Conservation (phyloP, 2,888 invertebrate species). For the Agrochola litura region DNA sequence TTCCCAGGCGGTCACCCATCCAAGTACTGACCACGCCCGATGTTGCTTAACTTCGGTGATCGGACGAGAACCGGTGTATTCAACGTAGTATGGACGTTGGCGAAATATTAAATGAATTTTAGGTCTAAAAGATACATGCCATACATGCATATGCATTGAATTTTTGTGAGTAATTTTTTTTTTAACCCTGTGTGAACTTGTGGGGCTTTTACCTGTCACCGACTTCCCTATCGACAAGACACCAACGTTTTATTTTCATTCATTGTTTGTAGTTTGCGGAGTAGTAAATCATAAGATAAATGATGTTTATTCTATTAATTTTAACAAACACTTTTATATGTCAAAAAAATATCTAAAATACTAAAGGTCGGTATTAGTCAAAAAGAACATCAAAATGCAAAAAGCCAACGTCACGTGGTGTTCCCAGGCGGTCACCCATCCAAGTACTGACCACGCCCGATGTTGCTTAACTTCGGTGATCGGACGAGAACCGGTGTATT, state of each 20-base stretch:
- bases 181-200: neutral
- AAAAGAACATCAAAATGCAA: constrained; percentile 57
- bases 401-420: constrained; percentile 82
- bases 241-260: neutral
- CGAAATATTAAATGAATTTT: neutral
- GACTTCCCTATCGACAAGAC: neutral
- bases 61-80: constrained; percentile 79
- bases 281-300: too few relatives aligned
- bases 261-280: neutral
- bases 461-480: constrained; percentile 89
- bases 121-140: neutral
- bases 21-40: constrained; percentile 85
- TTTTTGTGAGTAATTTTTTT: too few relatives aligned
- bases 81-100: constrained; percentile 78
- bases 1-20: constrained; percentile 85
- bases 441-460: constrained; percentile 87
- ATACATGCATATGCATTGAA: too few relatives aligned
- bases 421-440: constrained; percentile 86
- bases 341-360: neutral
- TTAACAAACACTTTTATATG: too few relatives aligned
- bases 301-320: too few relatives aligned
- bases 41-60: constrained; percentile 75
- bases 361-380: neutral
- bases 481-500: constrained; percentile 88
- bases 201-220: neutral